Evolutionary conservation across 1,140 invertebrate genomes (phyloP).

Genomic region (Harlomillsia oculata): DNA sequence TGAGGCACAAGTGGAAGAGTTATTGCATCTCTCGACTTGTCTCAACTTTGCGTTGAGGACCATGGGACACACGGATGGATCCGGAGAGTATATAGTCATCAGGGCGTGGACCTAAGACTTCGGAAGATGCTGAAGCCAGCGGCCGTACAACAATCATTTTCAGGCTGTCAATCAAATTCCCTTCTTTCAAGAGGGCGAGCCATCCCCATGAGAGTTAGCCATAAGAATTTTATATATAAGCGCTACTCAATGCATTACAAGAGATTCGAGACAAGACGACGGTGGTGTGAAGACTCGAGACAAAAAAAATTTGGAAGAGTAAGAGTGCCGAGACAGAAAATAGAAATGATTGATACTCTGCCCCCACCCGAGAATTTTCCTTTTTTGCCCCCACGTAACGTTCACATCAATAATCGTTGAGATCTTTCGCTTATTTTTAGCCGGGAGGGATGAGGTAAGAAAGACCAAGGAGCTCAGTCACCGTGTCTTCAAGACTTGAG

Average conservation of each 20-base stretch:
- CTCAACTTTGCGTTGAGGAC: slow-evolving; percentile 3
- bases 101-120: slow-evolving; percentile 13
- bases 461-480: too few species aligned
- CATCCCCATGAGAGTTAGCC: neutral
- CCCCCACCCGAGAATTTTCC: slow-evolving; percentile 14
- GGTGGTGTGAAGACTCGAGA: neutral
- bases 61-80: neutral
- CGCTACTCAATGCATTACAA: too few species aligned
- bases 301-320: neutral
- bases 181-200: slow-evolving; percentile 21
- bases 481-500: too few species aligned
- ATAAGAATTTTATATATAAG: neutral
- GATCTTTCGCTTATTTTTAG: slow-evolving; percentile 19
- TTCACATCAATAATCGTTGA: slow-evolving; percentile 21
- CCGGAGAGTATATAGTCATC: slow-evolving; percentile 16
- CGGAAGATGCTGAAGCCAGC: slow-evolving; percentile 6
- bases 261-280: neutral
- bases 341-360: slow-evolving; percentile 24
- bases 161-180: slow-evolving; percentile 21
- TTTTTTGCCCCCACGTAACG: slow-evolving; percentile 11
- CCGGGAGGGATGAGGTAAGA: too few species aligned
- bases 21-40: too few species aligned
- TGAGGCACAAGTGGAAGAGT: too few species aligned
- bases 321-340: slow-evolving; percentile 15
- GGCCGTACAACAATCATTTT: slow-evolving; percentile 25